Conservation (phyloP, 2,888 invertebrate species). For the Pristionchus maxplancki region DNA sequence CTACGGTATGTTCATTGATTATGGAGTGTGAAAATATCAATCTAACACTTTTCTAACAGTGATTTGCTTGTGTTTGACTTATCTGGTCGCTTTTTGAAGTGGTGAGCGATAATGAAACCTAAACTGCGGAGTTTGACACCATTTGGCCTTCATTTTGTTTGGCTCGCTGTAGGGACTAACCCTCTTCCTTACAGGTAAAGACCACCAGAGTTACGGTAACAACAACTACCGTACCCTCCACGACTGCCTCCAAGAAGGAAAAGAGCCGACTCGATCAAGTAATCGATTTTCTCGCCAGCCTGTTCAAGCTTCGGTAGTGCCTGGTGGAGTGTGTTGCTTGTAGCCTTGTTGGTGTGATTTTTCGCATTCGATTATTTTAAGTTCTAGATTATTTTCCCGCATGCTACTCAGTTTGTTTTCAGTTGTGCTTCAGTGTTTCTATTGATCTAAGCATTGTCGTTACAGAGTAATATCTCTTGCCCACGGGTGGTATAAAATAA, state of each 20-base stretch:
- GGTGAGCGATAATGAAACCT: too few relatives aligned
- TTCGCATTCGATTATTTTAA: neutral
- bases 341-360: neutral
- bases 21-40: too few relatives aligned
- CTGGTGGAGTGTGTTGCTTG: neutral
- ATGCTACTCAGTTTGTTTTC: neutral
- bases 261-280: conserved; percentile 51
- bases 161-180: too few relatives aligned
- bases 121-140: too few relatives aligned
- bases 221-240: conserved; percentile 7
- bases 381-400: neutral
- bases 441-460: neutral
- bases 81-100: too few relatives aligned
- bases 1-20: neutral
- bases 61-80: too few relatives aligned
- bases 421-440: neutral
- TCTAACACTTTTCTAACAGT: too few relatives aligned
- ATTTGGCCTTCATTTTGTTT: too few relatives aligned
- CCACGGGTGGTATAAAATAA: neutral
- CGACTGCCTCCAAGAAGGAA: neutral
- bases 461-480: neutral
- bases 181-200: neutral
- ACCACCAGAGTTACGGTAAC: neutral
- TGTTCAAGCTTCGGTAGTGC: conserved; percentile 45
- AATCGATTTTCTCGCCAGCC: conserved; percentile 47